These are phyloP conservation scores for Barnardius zonarius DNA, from an alignment of 2,113 vertebrate species.

Conservation along the genomic window DNA sequence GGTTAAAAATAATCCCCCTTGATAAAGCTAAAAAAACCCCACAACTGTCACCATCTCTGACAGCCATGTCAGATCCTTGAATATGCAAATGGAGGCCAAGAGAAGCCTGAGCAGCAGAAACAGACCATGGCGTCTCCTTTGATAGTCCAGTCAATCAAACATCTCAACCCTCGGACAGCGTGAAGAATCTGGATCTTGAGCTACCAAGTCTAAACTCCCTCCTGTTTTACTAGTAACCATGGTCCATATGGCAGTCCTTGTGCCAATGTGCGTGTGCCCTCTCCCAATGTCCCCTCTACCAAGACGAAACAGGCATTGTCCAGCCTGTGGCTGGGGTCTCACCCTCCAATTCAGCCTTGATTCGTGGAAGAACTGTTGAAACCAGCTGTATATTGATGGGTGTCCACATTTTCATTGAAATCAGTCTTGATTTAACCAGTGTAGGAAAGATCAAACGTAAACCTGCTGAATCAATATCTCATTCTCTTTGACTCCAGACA, in stretches of 20 bases:
- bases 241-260: not conserved
- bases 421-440: not conserved
- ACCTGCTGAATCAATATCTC: too few relatives aligned
- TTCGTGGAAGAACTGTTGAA: not conserved
- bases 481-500: not conserved
- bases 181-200: not conserved
- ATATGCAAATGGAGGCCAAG: constrained; percentile 63
- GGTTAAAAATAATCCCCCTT: constrained; percentile 87
- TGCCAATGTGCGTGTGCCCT: rapidly evolving
- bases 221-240: not conserved
- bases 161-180: not conserved
- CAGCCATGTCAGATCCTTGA: constrained; percentile 51
- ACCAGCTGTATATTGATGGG: not conserved
- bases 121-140: not conserved
- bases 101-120: constrained; percentile 10
- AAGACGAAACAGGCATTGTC: not conserved
- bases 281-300: not conserved
- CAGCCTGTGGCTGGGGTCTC: not conserved
- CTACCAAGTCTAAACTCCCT: not conserved
- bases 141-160: not conserved
- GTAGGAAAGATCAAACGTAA: not conserved
- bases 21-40: constrained; percentile 73
- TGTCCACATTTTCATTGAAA: not conserved
- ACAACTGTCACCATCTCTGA: constrained; percentile 74
- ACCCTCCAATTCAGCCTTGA: not conserved